Conservation (phyloP, 2,797 vertebrate species). For the Argya squamiceps region DNA sequence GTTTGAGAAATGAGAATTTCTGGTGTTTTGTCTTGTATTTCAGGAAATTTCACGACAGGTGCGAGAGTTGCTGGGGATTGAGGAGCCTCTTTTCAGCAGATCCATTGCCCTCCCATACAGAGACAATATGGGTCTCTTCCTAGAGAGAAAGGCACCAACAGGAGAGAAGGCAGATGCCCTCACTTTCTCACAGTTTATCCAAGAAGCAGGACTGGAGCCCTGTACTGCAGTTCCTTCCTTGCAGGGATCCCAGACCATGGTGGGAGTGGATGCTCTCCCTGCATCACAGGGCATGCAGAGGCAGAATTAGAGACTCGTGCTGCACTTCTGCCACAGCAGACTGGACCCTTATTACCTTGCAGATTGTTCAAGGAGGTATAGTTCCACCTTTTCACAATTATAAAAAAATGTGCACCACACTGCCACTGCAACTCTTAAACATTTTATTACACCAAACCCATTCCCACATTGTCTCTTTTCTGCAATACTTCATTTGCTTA, state of each 20-base stretch:
- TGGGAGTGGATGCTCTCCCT: background rate
- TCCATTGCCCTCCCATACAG: conserved; percentile 82
- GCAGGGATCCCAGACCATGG: background rate
- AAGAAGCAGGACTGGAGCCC: conserved; percentile 50
- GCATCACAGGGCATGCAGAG: background rate
- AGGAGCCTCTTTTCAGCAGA: conserved; percentile 80
- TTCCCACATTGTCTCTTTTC: background rate
- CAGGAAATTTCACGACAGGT: conserved; percentile 84
- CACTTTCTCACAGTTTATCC: conserved; percentile 78
- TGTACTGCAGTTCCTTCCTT: background rate
- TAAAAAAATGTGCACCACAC: background rate
- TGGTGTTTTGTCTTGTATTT: conserved; percentile 48
- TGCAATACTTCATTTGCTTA: background rate
- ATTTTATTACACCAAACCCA: background rate
- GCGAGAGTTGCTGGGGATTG: conserved; percentile 81
- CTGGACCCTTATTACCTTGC: background rate
- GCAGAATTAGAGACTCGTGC: background rate
- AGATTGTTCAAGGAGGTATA: background rate
- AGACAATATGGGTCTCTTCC: conserved; percentile 82
- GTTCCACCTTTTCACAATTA: background rate
- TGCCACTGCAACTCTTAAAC: background rate
- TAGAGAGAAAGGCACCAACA: conserved; percentile 84
- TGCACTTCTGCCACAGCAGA: background rate
- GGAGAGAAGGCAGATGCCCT: conserved; percentile 80
- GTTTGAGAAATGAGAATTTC: background rate